Evolutionary conservation across 1,140 invertebrate species (phyloP), one percentile per base, ranked within the genome.

Genomic region (Bombus waltoni): DNA sequence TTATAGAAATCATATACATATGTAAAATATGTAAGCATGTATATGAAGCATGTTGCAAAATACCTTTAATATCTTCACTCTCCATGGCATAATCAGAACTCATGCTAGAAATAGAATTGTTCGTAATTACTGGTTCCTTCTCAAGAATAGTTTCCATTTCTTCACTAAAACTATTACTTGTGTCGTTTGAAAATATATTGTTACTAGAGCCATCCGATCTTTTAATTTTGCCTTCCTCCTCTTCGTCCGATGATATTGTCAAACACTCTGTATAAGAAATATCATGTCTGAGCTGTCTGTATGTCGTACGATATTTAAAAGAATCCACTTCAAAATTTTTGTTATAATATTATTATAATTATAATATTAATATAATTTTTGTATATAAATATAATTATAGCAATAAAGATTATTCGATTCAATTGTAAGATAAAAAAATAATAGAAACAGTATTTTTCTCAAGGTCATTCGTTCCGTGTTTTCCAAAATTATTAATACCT

Each of bases 81-180:
- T 74, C 83, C 40, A 90, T 83, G 13, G 57, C 13, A 74, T 84
- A 77, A 81, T 89, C 89, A 11, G 80, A 38, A 87, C 78, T 88
- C 74, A 62, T 47, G 59, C 32, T 87, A 87, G 85, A 87, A 77
- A 89, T 57, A 73, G 91, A 87, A 79, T 92, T 94, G 74, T 94
- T 94, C 10, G 95, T 95, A 65, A 96, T 95, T n/a, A 95, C 88
- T 72, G 95, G 95, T 90, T 96, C 96, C 87, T 96, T 96, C 74
- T 95, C 92, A n/a, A 94, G 88, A 80, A 95, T 95, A 3, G 90
- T 92, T 1, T 92, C 89, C 15, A 83, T 73, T 66, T 93, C 90
- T n/a, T 95, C 93, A 10, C 25, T 78, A 62, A 87, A 79, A 47
- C n/a, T 38, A 75, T 80, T 86, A 83, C 38, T 86, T 77, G 72